Evolutionary conservation across 1,140 invertebrate genomes (phyloP).

Genomic region (Drepana arcuata): DNA sequence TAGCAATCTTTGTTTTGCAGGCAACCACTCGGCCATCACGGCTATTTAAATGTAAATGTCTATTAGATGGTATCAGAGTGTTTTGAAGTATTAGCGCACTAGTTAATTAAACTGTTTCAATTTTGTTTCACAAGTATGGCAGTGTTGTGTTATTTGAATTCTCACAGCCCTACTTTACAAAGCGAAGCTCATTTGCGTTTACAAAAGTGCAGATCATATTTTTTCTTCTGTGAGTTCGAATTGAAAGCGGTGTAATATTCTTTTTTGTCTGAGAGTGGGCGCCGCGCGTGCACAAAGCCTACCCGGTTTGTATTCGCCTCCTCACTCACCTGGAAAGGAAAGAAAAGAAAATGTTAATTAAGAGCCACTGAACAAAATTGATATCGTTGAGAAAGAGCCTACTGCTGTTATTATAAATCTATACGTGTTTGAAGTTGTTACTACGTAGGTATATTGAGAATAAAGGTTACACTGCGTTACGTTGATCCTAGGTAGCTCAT

Average conservation of each 20-base stretch:
- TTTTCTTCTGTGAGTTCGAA: conserved; percentile 59
- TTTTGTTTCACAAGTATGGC: too few relatives aligned
- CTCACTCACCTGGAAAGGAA: conserved; percentile 68
- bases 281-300: conserved; percentile 50
- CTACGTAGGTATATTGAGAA: too few relatives aligned
- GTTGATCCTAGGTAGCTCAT: too few relatives aligned
- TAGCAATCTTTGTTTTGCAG: too few relatives aligned
- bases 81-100: too few relatives aligned
- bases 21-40: too few relatives aligned
- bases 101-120: too few relatives aligned
- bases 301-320: conserved; percentile 47
- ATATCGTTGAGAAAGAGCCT: conserved; percentile 56
- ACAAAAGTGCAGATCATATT: conserved; percentile 67
- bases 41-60: too few relatives aligned
- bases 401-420: conserved; percentile 54
- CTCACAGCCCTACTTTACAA: conserved; percentile 49
- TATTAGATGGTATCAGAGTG: too few relatives aligned
- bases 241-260: conserved; percentile 65
- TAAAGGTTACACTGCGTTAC: too few relatives aligned
- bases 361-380: conserved; percentile 65
- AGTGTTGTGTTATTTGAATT: conserved; percentile 64
- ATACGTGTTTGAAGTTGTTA: too few relatives aligned
- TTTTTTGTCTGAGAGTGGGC: conserved; percentile 51
- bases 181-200: conserved; percentile 64
- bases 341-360: conserved; percentile 71